Base-by-base conservation (phyloP, 2,113 vertebrate species). In the Lasiurus cinereus region DNA sequence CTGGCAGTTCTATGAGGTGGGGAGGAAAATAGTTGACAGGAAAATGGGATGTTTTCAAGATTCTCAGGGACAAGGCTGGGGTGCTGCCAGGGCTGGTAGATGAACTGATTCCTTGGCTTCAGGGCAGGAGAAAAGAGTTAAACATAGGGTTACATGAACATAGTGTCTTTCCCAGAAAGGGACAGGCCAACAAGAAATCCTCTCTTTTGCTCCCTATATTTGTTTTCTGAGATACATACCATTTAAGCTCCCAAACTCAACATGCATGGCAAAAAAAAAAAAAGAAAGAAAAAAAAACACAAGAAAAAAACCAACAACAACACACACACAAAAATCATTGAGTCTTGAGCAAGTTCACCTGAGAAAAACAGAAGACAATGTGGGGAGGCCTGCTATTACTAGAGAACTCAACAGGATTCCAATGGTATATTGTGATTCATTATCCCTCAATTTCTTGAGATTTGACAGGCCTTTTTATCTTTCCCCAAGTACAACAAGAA, bases 361-460 rank as follows among this genome's bases (percentile, higher is more conserved):
- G 31, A 82, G 70, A 29, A 10, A 10, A 31, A 14, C 2, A 2
- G 31, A 72, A 50, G 21, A 24, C 12, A 1, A 2, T 2, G 9
- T 9, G 50, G 22, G 9, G 19, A 52, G 12, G 1, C 0, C 39
- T 4, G 21, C 74, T 13, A 3, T 5, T 18, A 7, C 0, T 46
- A 24, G 64, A 72, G 87, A 52, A 22, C 31, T 16, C n/a, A 19
- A 4, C 0, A 0, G 12, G 9, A 1, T 74, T 15, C 87, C 13
- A 8, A 0, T 11, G n/a, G 7, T n/a, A 8, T 33, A 0, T 22
- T 29, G 54, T 15, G 9, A 16, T 7, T 48, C 36, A 12, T 8
- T 33, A 50, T 43, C 36, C 22, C 8, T 22, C 22, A 2, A 6
- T 54, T 70, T 50, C 85, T 62, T 59, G 16, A 52, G 14, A 19